phyloP scores from a whole-genome alignment of 2,888 invertebrate genomes.

The Pharmacophagus antenor region DNA sequence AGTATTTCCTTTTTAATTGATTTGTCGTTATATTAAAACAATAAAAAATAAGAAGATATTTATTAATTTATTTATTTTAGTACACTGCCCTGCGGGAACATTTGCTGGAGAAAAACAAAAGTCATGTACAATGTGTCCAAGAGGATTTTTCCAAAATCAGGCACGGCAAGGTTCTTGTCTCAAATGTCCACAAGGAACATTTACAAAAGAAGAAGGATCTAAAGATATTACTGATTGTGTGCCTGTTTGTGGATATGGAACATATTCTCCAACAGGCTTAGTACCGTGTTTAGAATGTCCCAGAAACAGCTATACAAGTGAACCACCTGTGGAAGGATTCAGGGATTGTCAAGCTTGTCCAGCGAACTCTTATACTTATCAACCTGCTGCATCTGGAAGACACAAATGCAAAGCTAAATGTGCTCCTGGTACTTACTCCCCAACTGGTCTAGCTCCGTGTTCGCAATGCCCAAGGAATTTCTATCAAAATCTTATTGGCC shows the following conservation, averaged over 20 bases:
- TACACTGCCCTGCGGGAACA: constrained; percentile 98
- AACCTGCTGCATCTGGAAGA: constrained; percentile 92
- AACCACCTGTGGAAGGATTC: constrained; percentile 94
- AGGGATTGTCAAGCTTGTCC: constrained; percentile 97
- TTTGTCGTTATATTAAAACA: neutral
- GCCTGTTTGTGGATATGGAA: constrained; percentile 97
- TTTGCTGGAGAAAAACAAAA: constrained; percentile 95
- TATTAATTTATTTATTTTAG: constrained; percentile 80
- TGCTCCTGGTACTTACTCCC: constrained; percentile 93
- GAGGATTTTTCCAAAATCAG: constrained; percentile 96
- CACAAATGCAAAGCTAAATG: constrained; percentile 94
- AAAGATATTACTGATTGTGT: constrained; percentile 92
- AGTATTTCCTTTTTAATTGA: constrained; percentile 53
- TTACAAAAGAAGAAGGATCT: constrained; percentile 94
- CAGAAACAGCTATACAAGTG: constrained; percentile 92
- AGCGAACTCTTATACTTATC: constrained; percentile 92
- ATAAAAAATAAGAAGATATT: neutral
- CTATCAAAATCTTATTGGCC: constrained; percentile 92
- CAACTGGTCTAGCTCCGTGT: constrained; percentile 96
- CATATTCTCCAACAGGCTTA: constrained; percentile 95
- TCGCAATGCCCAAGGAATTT: constrained; percentile 95
- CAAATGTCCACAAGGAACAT: constrained; percentile 95
- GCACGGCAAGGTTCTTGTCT: constrained; percentile 94
- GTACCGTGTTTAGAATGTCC: constrained; percentile 97
- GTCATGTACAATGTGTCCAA: constrained; percentile 93